Percentiles rank a stretch among this genome's conserved stretches.
These are phyloP conservation scores for Scalopus aquaticus DNA, from an alignment of 2,113 vertebrate species.

Conservation along the genomic window DNA sequence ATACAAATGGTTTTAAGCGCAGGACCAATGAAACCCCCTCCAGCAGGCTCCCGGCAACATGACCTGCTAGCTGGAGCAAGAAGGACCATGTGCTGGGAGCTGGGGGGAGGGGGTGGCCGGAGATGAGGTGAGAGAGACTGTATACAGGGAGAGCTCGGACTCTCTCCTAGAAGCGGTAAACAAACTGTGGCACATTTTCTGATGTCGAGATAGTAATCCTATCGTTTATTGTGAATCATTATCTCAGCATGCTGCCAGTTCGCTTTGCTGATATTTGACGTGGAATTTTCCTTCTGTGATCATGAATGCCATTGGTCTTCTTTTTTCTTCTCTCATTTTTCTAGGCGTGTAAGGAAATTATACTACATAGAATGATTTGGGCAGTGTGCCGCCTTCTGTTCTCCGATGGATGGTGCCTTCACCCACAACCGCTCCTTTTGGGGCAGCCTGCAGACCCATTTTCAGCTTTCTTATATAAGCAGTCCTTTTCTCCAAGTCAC, in stretches of 20 bases:
- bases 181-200: background rate
- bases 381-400: background rate
- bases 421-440: constrained; percentile 49
- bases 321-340: background rate
- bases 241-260: background rate
- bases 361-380: background rate
- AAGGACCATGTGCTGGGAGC: background rate
- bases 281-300: background rate
- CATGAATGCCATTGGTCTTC: background rate
- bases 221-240: background rate
- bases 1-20: background rate
- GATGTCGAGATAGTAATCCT: background rate
- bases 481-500: constrained; percentile 15
- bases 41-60: background rate
- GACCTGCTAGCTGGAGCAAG: background rate
- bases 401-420: constrained; percentile 36
- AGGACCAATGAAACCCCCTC: background rate
- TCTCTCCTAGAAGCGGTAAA: background rate
- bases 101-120: background rate
- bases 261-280: background rate
- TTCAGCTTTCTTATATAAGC: constrained; percentile 69
- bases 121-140: too few relatives aligned
- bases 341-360: background rate
- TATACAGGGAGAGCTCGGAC: background rate
- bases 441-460: constrained; percentile 41